phyloP scores from a whole-genome alignment of 2,113 vertebrate species.

The Morone chrysops region DNA sequence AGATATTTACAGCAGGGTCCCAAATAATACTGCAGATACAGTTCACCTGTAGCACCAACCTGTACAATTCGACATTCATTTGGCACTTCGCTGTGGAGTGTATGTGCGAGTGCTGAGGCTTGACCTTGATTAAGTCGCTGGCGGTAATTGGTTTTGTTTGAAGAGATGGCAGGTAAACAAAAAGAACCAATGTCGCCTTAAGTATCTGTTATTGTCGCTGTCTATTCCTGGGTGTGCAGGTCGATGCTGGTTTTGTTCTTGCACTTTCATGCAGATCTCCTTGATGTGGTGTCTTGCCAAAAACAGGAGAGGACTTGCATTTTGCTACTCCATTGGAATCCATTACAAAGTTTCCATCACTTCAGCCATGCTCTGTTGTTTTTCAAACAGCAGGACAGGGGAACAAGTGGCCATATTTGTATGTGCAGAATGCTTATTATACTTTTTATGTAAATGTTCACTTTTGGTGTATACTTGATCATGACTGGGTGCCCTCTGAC shows the following conservation, averaged over 20 bases:
- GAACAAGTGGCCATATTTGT: constrained; percentile 8
- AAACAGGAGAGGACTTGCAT: background rate
- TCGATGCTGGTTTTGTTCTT: constrained; percentile 30
- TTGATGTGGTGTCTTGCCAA: constrained; percentile 15
- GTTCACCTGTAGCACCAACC: constrained; percentile 24
- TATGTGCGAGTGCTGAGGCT: background rate
- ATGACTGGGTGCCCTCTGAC: background rate
- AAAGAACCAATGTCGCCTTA: background rate
- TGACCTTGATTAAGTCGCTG: constrained; percentile 43
- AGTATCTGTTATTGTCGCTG: background rate
- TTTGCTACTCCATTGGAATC: constrained; percentile 20
- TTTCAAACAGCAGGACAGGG: background rate
- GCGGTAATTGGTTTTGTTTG: constrained; percentile 43
- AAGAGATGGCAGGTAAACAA: constrained; percentile 30
- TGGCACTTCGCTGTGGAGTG: background rate
- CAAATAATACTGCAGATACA: background rate
- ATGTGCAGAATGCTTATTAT: background rate
- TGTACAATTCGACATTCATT: background rate
- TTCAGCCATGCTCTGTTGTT: background rate
- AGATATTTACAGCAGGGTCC: background rate
- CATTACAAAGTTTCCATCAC: constrained; percentile 11
- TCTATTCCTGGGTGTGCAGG: background rate
- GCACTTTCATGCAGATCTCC: constrained; percentile 6
- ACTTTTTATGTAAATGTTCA: background rate
- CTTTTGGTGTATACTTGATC: constrained; percentile 5